Conservation (phyloP, 2,888 invertebrate species). For the Ectobius pallidus region DNA sequence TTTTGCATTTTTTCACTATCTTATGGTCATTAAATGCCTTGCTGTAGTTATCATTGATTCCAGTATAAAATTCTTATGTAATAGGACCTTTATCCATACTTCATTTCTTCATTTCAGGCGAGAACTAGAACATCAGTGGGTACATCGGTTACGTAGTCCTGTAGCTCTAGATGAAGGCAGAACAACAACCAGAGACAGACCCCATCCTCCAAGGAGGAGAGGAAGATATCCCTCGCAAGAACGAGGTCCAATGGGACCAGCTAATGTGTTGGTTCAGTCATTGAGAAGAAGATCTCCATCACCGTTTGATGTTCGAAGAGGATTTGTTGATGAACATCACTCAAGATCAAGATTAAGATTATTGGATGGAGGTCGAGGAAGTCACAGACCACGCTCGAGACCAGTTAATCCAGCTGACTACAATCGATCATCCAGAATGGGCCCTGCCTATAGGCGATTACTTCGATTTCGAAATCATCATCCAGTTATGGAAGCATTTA, state of each 20-base stretch:
- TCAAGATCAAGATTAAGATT: no score
- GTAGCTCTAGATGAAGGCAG: constrained; percentile 28
- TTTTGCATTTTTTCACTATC: no score
- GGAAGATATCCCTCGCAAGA: background rate
- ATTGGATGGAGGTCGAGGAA: no score
- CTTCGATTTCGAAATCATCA: background rate
- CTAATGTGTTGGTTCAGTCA: background rate
- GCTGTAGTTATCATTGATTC: no score
- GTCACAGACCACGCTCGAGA: background rate
- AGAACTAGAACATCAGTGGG: constrained; percentile 50
- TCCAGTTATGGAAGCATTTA: background rate
- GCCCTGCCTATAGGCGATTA: background rate
- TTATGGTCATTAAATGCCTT: no score
- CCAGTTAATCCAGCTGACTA: background rate
- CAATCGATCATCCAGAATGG: background rate
- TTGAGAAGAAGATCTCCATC: background rate
- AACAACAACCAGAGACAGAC: background rate
- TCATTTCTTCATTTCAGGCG: constrained; percentile 41
- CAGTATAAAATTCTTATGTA: no score
- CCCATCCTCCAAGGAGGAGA: background rate
- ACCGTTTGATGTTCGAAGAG: no score
- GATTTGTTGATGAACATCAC: no score
- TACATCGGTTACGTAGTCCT: constrained; percentile 39
- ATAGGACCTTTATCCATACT: no score
- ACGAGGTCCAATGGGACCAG: background rate